Evolutionary conservation across 2,888 invertebrate species (phyloP), one percentile per base, ranked within the genome.

Genomic region (Macrophya annulata): DNA sequence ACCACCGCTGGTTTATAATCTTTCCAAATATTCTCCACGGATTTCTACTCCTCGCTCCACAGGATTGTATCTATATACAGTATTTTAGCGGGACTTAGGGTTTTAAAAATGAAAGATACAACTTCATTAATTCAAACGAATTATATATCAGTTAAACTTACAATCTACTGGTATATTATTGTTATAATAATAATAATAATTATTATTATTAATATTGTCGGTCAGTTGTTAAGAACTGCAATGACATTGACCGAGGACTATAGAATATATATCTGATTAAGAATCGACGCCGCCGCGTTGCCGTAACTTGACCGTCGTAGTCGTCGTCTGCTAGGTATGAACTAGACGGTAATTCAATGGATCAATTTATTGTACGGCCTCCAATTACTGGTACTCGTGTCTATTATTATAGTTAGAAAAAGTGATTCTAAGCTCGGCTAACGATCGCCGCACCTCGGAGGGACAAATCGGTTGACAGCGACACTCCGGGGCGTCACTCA

Each of bases 391-490:
- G 15, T 59, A 79, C 85, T 85, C 65, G 68, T 77, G 85, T 85
- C 85, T 85, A 79, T 85, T 85, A 85, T 85, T 85, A 68, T 85
- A 62, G 85, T 48, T 55, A 76, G 74, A 85, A 85, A 79, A 85
- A 85, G 65, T 79, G 85, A 85, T 85, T 59, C 65, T 79, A 48
- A 51, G 48, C 77, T 85, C 79, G 85, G 43, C 37, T 84, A 84
- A 84, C 77, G 77, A 85, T 65, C 59, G 77, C 74, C 85, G 85
- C 85, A 74, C 85, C 85, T 65, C 77, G 77, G 77, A 68, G 71
- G 85, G 85, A 85, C 85, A 85, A 85, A 85, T 85, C 85, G 85
- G 77, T 85, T 85, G 85, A 85, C 85, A 79, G 85, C 77, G 77
- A 77, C 85, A 83, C 83, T 68, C 45, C 83, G 55, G 83, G 83